Conservation (phyloP, 2,888 invertebrate genomes). For the Lathronympha strigana region DNA sequence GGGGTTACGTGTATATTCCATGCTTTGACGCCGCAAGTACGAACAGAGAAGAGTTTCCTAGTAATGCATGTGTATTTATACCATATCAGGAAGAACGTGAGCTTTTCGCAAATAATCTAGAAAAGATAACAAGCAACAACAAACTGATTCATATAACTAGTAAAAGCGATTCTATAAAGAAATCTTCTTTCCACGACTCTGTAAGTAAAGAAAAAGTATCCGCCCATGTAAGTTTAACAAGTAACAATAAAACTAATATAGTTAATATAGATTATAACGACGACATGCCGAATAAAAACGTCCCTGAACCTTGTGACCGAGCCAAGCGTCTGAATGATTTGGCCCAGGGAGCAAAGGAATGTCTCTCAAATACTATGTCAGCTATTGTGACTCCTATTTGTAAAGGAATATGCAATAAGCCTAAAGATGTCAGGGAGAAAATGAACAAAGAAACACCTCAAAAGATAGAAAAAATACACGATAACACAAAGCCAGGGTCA, state of each 20-base stretch:
- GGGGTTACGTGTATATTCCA: slow-evolving; percentile 18
- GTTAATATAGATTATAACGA: not conserved
- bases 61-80: slow-evolving; percentile 1
- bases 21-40: not conserved
- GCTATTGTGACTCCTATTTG: slow-evolving; percentile 5
- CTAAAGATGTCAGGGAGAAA: not conserved
- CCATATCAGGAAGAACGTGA: not conserved
- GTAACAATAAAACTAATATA: not conserved
- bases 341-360: not conserved
- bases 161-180: not conserved
- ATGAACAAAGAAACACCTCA: not conserved
- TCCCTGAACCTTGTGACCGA: not conserved
- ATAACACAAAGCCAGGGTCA: not conserved
- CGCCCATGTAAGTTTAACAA: not conserved
- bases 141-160: not conserved
- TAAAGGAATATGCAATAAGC: not conserved
- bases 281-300: not conserved
- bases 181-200: not conserved
- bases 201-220: slow-evolving; percentile 1
- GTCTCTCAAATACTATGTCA: slow-evolving; percentile 6
- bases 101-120: not conserved
- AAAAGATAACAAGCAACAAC: not conserved
- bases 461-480: not conserved
- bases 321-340: not conserved
- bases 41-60: not conserved